Evolutionary conservation across 2,888 invertebrate species (phyloP), one percentile per base, ranked within the genome.

Genomic region (Molorchus minor): DNA sequence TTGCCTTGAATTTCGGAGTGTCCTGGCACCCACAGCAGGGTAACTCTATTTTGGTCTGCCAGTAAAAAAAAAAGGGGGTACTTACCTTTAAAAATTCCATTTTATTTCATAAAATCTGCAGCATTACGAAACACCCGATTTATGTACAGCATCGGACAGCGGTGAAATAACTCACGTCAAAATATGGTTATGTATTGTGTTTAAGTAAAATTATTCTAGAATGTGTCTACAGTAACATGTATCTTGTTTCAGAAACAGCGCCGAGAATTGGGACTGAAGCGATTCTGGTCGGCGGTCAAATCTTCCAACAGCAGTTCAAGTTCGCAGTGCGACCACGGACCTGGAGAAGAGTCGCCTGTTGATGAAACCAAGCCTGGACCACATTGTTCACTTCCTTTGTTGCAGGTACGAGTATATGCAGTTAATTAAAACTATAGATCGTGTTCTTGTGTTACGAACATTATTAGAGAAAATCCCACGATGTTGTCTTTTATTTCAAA

Each of bases 371-470:
- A 77, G 68, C 69, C 74, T n/a, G 73, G 81, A 56, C 83, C 84
- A 52, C 82, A 84, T 71, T 84, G 85, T 74, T 85, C 85, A 49
- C 78, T 85, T 70, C 86, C 85, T 33, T 71, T 86, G 62, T 74
- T 85, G 55, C 85, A 81, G 78, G 81, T 81, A 71, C 19, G 8
- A 13, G 13, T 16, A 5, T 25, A 25, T 8, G 8, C 5, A 8
- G 25, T 25, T 25, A 25, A 25, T 8, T 25, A 25, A 25, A 25
- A 25, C 25, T 25, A 25, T 25, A 25, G 25, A 25, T 5, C n/a
- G n/a, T n/a, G n/a, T n/a, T n/a, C n/a, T n/a, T n/a, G n/a, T n/a
- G n/a, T n/a, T n/a, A n/a, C n/a, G n/a, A n/a, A n/a, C n/a, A n/a
- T n/a, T n/a, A n/a, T n/a, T n/a, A n/a, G n/a, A n/a, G n/a, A n/a